phyloP scores from a whole-genome alignment of 2,888 invertebrate species.

The Smittia aterrima region DNA sequence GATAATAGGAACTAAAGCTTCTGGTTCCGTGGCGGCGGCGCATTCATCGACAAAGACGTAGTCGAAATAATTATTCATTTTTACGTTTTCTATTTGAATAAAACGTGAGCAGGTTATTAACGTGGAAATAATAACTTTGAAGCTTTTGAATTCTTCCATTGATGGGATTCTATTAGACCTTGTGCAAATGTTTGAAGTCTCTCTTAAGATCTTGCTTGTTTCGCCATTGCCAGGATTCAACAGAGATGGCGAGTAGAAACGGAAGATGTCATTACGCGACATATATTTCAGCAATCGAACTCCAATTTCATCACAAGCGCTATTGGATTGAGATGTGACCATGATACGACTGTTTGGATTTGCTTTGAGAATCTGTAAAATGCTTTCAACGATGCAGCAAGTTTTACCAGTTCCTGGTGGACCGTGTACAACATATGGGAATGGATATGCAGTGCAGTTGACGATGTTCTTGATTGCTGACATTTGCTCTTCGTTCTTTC shows the following conservation, averaged over 20 bases:
- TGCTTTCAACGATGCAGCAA: constrained; percentile 67
- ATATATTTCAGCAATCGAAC: constrained; percentile 52
- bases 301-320: constrained; percentile 69
- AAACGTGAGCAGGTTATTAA: constrained; percentile 57
- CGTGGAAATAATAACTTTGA: constrained; percentile 65
- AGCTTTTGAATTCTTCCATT: constrained; percentile 55
- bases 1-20: constrained; percentile 61
- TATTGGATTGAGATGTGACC: constrained; percentile 68
- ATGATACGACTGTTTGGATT: constrained; percentile 56
- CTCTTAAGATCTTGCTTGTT: constrained; percentile 46
- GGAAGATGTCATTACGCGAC: constrained; percentile 49
- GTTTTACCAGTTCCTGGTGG: constrained; percentile 76
- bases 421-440: constrained; percentile 81
- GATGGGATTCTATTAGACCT: constrained; percentile 48
- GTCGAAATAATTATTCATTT: constrained; percentile 53
- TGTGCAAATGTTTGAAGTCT: constrained; percentile 55
- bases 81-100: constrained; percentile 9
- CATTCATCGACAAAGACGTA: constrained; percentile 76
- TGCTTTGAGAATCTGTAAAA: constrained; percentile 59
- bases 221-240: constrained; percentile 47
- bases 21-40: constrained; percentile 70
- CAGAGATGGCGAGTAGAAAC: constrained; percentile 54
- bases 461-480: constrained; percentile 67
- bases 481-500: constrained; percentile 60
- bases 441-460: constrained; percentile 60